Percentiles rank a stretch among this genome's conserved stretches.
Conservation (phyloP, 2,113 vertebrate species). For the Oenanthe oenanthe region DNA sequence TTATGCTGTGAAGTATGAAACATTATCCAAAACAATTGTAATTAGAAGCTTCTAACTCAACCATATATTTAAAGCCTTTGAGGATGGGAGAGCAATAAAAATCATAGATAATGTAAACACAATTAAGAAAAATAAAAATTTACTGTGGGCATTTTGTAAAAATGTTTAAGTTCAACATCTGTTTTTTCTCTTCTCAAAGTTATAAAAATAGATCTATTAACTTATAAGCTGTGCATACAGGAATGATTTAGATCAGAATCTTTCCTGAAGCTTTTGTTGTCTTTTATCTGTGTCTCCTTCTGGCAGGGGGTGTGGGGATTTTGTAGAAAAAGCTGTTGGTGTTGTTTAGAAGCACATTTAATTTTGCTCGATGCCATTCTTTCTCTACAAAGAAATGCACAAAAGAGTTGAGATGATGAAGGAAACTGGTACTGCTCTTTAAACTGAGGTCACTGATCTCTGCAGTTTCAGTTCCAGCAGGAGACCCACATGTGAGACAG, state of each 20-base stretch:
- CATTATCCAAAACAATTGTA: not conserved
- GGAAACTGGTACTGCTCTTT: not conserved
- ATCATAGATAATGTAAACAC: not conserved
- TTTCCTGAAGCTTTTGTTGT: not conserved
- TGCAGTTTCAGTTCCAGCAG: not conserved
- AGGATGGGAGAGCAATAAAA: not conserved
- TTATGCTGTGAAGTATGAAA: not conserved
- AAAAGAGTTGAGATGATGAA: not conserved
- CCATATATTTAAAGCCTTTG: not conserved
- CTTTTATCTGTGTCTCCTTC: not conserved
- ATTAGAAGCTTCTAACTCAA: not conserved
- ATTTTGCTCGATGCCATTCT: not conserved
- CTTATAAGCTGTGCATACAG: not conserved
- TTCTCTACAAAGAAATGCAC: not conserved
- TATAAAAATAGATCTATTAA: not conserved
- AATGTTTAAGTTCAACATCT: not conserved
- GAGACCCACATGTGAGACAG: not conserved
- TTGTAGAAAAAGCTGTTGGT: not conserved
- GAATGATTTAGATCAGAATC: not conserved
- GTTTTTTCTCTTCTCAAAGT: not conserved
- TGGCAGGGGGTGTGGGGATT: not conserved
- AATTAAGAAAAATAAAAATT: not conserved
- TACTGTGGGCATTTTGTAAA: not conserved
- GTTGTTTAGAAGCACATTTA: not conserved
- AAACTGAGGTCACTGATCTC: not conserved